Percentiles rank a stretch among this genome's conserved stretches.
These are phyloP conservation scores for Drosophila leonis DNA, from an alignment of 2,888 invertebrate genomes.

Conservation along the genomic window DNA sequence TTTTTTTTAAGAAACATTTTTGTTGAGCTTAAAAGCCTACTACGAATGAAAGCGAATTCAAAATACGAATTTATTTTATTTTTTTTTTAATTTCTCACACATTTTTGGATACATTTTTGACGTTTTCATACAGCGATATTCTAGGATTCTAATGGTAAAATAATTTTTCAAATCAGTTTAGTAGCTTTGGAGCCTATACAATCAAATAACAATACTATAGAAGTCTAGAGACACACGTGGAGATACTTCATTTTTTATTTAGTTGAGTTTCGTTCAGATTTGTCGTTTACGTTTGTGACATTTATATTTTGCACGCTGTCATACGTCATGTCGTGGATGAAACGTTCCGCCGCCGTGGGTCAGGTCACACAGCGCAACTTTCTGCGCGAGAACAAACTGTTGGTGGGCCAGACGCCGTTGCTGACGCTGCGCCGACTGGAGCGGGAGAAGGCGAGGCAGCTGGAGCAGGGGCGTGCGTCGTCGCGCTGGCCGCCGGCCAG, in stretches of 20 bases:
- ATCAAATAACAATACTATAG: too few relatives aligned
- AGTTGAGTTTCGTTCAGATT: conserved; percentile 35
- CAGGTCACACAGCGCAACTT: conserved; percentile 50
- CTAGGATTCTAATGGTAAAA: too few relatives aligned
- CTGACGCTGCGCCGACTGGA: conserved; percentile 7
- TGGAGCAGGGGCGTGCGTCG: neutral
- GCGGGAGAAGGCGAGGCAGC: neutral
- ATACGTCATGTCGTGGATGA: conserved; percentile 37
- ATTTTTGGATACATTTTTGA: too few relatives aligned
- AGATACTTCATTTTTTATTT: conserved; percentile 3
- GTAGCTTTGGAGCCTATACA: too few relatives aligned
- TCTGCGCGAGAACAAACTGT: conserved; percentile 53
- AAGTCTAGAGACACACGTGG: neutral
- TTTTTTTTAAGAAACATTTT: too few relatives aligned
- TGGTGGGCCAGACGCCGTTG: conserved; percentile 33
- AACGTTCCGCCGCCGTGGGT: conserved; percentile 18
- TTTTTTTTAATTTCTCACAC: too few relatives aligned
- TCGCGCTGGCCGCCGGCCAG: conserved; percentile 18
- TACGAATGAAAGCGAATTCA: too few relatives aligned
- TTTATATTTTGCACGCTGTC: conserved; percentile 20
- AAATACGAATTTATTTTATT: too few relatives aligned
- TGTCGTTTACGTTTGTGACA: conserved; percentile 36
- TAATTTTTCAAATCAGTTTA: too few relatives aligned
- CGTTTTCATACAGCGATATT: too few relatives aligned
- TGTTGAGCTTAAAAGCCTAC: too few relatives aligned